These are phyloP conservation scores for Spermophilus dauricus DNA, from an alignment of 2,113 vertebrate species.

Conservation along the genomic window DNA sequence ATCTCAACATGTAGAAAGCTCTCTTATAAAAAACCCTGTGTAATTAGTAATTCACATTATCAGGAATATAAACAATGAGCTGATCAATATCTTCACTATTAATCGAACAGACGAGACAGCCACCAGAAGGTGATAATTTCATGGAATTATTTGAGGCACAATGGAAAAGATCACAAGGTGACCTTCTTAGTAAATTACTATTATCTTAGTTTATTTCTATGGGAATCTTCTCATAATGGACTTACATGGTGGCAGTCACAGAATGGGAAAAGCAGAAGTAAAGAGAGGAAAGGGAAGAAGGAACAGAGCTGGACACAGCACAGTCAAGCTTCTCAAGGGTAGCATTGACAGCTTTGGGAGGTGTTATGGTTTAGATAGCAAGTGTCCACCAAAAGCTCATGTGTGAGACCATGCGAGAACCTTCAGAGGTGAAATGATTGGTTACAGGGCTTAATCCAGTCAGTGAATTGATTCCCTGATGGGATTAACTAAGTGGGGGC, in stretches of 20 bases:
- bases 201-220: neutral
- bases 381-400: too few species aligned
- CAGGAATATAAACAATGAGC: slow-evolving; percentile 37
- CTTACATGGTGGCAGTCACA: neutral
- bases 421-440: too few species aligned
- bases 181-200: slow-evolving; percentile 14
- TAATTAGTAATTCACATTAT: slow-evolving; percentile 43
- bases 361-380: too few species aligned
- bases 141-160: neutral
- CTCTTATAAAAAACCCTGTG: neutral
- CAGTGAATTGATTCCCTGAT: too few species aligned
- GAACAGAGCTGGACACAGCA: too few species aligned
- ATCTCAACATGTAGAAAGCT: neutral
- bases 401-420: too few species aligned
- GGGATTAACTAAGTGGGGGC: too few species aligned
- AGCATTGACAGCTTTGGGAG: accelerated
- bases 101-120: slow-evolving; percentile 29
- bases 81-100: slow-evolving; percentile 53
- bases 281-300: neutral
- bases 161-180: neutral
- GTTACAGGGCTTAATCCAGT: too few species aligned
- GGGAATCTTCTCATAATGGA: neutral
- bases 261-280: neutral
- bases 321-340: neutral
- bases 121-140: neutral